phyloP scores from a whole-genome alignment of 2,797 vertebrate genomes.

The Brachyalestes nurse region DNA sequence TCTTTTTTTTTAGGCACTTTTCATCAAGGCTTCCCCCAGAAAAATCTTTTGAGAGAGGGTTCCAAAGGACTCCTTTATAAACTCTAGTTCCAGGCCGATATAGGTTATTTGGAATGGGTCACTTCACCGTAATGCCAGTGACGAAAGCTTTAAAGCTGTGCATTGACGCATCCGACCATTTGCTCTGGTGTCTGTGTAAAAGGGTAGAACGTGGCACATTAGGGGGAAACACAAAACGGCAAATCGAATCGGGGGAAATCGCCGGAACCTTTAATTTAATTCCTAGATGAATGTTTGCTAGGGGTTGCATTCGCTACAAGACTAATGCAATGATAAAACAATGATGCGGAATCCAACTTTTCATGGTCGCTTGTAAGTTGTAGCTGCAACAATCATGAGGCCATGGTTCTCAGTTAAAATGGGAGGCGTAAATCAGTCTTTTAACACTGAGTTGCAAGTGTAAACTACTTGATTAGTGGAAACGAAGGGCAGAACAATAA shows the following conservation, averaged over 20 bases:
- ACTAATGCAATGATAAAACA: slow-evolving; percentile 76
- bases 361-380: slow-evolving; percentile 73
- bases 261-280: slow-evolving; percentile 82
- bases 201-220: slow-evolving; percentile 72
- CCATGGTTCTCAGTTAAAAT: slow-evolving; percentile 45
- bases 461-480: slow-evolving; percentile 1
- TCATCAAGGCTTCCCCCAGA: slow-evolving; percentile 77
- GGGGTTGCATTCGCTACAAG: slow-evolving; percentile 73
- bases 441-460: neutral
- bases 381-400: slow-evolving; percentile 63
- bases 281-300: slow-evolving; percentile 75
- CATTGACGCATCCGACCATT: slow-evolving; percentile 84
- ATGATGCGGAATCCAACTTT: slow-evolving; percentile 59
- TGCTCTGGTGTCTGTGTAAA: slow-evolving; percentile 76
- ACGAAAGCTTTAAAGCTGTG: slow-evolving; percentile 84
- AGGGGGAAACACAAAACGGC: slow-evolving; percentile 77
- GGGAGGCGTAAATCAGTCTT: slow-evolving; percentile 35
- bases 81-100: slow-evolving; percentile 79
- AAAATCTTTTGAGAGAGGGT: slow-evolving; percentile 81
- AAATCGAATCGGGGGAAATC: slow-evolving; percentile 78
- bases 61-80: slow-evolving; percentile 86
- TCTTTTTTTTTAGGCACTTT: slow-evolving; percentile 81
- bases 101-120: slow-evolving; percentile 90
- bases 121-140: slow-evolving; percentile 83
- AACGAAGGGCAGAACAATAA: neutral